Conservation (phyloP, 1,140 invertebrate genomes). For the Drosophila parabipectinata region DNA sequence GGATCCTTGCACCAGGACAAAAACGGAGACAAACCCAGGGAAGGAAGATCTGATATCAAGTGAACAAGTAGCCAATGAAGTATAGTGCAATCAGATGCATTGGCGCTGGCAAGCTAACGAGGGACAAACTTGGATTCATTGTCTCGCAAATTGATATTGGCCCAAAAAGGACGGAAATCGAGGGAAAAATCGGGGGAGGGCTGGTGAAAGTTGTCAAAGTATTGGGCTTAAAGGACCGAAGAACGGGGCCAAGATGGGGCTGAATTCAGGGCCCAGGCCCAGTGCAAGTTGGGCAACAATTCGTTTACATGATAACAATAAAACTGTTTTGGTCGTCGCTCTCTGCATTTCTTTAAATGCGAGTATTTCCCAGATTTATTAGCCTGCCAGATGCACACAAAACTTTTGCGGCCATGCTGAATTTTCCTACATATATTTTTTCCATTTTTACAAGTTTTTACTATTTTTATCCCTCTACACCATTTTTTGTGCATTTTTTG, state of each 20-base stretch:
- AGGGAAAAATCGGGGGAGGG: conserved; percentile 1
- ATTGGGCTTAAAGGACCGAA: not conserved
- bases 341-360: conserved; percentile 32
- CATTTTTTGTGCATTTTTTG: conserved; percentile 20
- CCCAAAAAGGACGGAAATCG: conserved; percentile 7
- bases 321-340: conserved; percentile 32
- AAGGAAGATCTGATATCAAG: conserved; percentile 35
- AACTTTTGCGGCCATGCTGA: conserved; percentile 48
- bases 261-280: conserved; percentile 1
- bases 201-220: conserved; percentile 19
- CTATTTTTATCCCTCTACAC: conserved; percentile 12
- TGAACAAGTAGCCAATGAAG: conserved; percentile 63
- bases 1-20: not conserved
- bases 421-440: conserved; percentile 47
- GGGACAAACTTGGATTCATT: conserved; percentile 53
- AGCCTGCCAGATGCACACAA: conserved; percentile 39
- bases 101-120: conserved; percentile 58
- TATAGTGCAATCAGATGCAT: conserved; percentile 73
- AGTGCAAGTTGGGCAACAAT: conserved; percentile 48
- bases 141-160: conserved; percentile 78
- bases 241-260: not conserved
- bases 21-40: conserved; percentile 6
- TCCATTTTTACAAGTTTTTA: conserved; percentile 47
- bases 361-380: conserved; percentile 50
- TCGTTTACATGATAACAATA: conserved; percentile 64